phyloP scores from a whole-genome alignment of 2,113 vertebrate genomes.

The Caranx melampygus region DNA sequence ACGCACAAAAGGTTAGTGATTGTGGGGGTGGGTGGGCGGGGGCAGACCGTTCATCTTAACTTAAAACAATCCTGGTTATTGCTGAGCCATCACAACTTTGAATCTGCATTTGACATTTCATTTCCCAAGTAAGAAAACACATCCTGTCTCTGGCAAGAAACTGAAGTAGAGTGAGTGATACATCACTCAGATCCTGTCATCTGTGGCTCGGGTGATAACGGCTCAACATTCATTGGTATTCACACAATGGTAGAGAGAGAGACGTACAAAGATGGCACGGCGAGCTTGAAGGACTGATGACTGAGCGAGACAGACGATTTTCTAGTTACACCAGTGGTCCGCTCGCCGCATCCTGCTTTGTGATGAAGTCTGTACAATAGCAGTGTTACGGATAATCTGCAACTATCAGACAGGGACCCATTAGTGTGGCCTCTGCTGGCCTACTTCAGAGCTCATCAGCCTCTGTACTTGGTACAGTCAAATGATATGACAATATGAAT shows the following conservation, averaged over 20 bases:
- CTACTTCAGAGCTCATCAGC: constrained; percentile 18
- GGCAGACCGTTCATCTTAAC: constrained; percentile 39
- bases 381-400: constrained; percentile 2
- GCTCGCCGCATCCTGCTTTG: neutral
- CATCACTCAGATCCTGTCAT: constrained; percentile 63
- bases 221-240: constrained; percentile 62
- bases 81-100: constrained; percentile 62
- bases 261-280: constrained; percentile 39
- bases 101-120: constrained; percentile 74
- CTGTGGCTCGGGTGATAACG: constrained; percentile 53
- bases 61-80: constrained; percentile 46
- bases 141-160: constrained; percentile 38
- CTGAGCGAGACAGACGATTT: constrained; percentile 23
- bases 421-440: neutral
- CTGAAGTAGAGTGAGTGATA: constrained; percentile 52
- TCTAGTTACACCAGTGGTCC: constrained; percentile 10
- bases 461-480: constrained; percentile 10
- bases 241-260: constrained; percentile 41
- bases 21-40: neutral
- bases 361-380: neutral
- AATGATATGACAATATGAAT: neutral
- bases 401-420: neutral
- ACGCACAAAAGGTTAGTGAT: constrained; percentile 40
- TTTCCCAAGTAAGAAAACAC: constrained; percentile 60
- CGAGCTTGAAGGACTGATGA: constrained; percentile 1